phyloP scores from a whole-genome alignment of 2,797 vertebrate species.

The Eurystomus glaucurus region DNA sequence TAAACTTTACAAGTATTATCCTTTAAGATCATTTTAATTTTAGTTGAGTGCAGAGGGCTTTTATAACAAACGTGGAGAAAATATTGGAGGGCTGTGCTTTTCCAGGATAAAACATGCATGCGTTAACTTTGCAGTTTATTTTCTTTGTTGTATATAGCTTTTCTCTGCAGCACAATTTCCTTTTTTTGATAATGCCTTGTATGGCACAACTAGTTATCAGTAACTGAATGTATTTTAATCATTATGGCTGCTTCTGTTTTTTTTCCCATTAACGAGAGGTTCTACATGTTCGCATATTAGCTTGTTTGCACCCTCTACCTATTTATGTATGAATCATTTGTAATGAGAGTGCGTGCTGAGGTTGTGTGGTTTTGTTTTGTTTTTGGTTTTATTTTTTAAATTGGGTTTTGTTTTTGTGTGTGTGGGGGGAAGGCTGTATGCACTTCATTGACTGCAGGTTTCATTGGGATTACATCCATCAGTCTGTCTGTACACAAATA shows the following conservation, averaged over 20 bases:
- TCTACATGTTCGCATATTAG: slow-evolving; percentile 83
- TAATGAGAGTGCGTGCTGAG: slow-evolving; percentile 82
- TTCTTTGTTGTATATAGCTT: slow-evolving; percentile 85
- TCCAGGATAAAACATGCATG: slow-evolving; percentile 87
- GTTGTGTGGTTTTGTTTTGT: slow-evolving; percentile 53
- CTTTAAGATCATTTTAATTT: slow-evolving; percentile 86
- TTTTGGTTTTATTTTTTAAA: slow-evolving; percentile 15
- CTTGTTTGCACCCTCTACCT: slow-evolving; percentile 85
- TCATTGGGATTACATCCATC: slow-evolving; percentile 82
- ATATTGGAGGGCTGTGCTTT: slow-evolving; percentile 85
- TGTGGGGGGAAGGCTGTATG: slow-evolving; percentile 80
- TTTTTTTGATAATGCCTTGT: slow-evolving; percentile 75
- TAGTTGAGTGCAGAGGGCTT: slow-evolving; percentile 86
- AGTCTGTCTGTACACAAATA: slow-evolving; percentile 84
- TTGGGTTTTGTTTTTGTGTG: slow-evolving; percentile 60
- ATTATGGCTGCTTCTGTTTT: slow-evolving; percentile 82
- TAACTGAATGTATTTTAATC: slow-evolving; percentile 88
- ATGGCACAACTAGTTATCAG: slow-evolving; percentile 83
- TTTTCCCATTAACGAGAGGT: slow-evolving; percentile 81
- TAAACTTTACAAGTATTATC: slow-evolving; percentile 86
- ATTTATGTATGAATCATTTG: slow-evolving; percentile 88
- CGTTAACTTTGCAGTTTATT: slow-evolving; percentile 83
- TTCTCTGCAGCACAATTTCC: slow-evolving; percentile 85
- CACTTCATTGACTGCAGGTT: slow-evolving; percentile 82
- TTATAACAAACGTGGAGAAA: slow-evolving; percentile 82